Evolutionary conservation across 2,113 vertebrate species (phyloP), one percentile per base, ranked within the genome.

Genomic region (Phrynosoma platyrhinos): DNA sequence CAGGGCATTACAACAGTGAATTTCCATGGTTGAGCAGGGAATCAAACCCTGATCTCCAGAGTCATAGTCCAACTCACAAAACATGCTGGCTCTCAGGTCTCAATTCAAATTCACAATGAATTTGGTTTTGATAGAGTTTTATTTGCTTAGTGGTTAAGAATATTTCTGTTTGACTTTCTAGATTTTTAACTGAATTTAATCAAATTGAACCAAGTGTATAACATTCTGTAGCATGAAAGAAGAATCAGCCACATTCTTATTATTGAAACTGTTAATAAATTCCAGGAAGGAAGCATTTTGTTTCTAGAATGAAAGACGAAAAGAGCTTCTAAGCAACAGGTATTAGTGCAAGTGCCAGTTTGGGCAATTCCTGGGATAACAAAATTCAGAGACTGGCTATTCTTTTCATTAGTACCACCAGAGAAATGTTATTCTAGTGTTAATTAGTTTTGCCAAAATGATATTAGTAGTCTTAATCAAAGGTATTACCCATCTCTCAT

Each of bases 181-280:
- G 53, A 62, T 62, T 21, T 55, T 80, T 80, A 80, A 62, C 21
- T 62, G n/a, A 62, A 80, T 80, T 80, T 62, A 80, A 79, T 20
- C 18, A 32, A n/a, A 36, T 14, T 32, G 18, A 80, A 62, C 53
- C 21, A 80, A 62, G 32, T 18, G n/a, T 23, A 36, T 52, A 52
- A 78, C 21, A 42, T 64, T 40, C 20, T 82, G 16, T 81, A 40
- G n/a, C 55, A 32, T 66, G n/a, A 9, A 36, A 42, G 58, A 68
- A 32, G 25, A 9, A 82, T 16, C 21, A 14, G 21, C 36, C 20
- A 40, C 4, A 42, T 8, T 80, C 21, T 25, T 40, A 82, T 82
- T 42, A 68, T 9, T 16, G 32, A 64, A 20, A 30, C 10, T 82
- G 80, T 42, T 66, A 23, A 82, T 66, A 64, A 14, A 40, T 66